Evolutionary conservation across 2,797 vertebrate genomes (phyloP).

Genomic region (Peromyscus nudipes): DNA sequence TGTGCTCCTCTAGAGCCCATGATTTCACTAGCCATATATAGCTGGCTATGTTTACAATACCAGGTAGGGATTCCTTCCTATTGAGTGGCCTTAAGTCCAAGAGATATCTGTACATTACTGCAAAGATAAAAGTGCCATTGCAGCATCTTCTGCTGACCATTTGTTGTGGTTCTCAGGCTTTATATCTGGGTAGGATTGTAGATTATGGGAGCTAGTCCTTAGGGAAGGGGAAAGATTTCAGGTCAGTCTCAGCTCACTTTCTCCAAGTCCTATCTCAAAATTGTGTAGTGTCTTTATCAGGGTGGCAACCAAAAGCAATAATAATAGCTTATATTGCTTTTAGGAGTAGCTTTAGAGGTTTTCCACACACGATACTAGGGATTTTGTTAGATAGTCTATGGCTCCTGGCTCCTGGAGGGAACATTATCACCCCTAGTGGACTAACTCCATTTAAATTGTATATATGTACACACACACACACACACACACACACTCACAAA

Average conservation of each 20-base stretch:
- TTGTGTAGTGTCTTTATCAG: background rate
- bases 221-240: background rate
- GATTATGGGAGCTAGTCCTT: background rate
- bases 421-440: background rate
- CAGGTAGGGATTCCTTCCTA: background rate
- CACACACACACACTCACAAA: rapidly evolving
- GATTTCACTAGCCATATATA: background rate
- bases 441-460: background rate
- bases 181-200: background rate
- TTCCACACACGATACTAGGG: no score
- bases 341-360: background rate
- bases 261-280: background rate
- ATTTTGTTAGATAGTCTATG: background rate
- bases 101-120: background rate
- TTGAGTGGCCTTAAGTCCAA: background rate
- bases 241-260: background rate
- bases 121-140: background rate
- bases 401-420: background rate
- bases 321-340: background rate
- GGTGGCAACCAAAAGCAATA: background rate
- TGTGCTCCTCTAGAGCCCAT: background rate
- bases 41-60: background rate
- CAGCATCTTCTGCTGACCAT: background rate
- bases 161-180: background rate
- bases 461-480: background rate